Conservation (phyloP, 1,140 invertebrate genomes). For the Nasonia giraulti region DNA sequence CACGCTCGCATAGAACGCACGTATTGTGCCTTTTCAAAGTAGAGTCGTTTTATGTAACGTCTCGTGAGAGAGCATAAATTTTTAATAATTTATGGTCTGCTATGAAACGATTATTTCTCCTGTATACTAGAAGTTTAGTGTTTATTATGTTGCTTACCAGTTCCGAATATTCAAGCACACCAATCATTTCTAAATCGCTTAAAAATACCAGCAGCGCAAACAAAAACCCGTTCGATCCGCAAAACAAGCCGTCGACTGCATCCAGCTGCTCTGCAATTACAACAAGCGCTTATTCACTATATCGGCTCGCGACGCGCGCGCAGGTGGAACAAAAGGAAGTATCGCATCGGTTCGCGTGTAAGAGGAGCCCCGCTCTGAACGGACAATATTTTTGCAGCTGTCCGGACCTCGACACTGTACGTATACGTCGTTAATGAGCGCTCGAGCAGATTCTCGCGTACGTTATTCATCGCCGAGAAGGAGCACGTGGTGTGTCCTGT, state of each 20-base stretch:
- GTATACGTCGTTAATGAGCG: neutral
- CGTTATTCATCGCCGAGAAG: conserved; percentile 9
- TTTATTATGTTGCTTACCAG: no score
- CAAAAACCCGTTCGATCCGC: no score
- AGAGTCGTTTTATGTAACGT: no score
- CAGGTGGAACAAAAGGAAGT: conserved; percentile 23
- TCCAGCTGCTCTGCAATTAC: neutral
- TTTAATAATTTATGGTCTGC: no score
- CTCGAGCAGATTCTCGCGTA: neutral
- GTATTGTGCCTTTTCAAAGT: no score
- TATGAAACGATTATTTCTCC: no score
- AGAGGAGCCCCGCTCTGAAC: neutral
- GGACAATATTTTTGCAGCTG: conserved; percentile 9
- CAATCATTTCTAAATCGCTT: no score
- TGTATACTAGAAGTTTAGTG: no score
- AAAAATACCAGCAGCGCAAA: no score
- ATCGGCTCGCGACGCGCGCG: neutral
- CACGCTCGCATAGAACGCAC: no score
- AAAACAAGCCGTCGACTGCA: neutral
- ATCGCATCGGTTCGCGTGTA: neutral
- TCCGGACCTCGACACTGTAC: neutral
- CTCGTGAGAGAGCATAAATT: no score
- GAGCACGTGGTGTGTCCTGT: neutral
- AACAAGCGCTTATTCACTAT: neutral
- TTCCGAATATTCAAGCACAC: no score